Evolutionary conservation across 2,797 vertebrate species (phyloP).

Genomic region (Myotis daubentonii): DNA sequence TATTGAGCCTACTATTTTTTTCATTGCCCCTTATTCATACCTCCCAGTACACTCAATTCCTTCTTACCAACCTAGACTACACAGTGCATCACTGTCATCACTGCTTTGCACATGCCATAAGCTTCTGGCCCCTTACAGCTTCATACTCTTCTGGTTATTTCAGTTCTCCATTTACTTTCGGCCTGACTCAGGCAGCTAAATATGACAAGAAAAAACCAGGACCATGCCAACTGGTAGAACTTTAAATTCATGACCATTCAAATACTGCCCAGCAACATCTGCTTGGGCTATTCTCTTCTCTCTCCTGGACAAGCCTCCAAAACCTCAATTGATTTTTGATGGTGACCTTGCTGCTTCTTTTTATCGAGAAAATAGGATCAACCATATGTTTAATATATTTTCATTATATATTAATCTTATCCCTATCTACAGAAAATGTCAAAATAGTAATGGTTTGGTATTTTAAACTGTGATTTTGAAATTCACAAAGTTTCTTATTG

Average conservation of each 20-base stretch:
- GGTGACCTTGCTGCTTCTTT: not conserved
- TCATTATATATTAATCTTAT: slow-evolving; percentile 17
- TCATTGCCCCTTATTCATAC: not conserved
- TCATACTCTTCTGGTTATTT: not conserved
- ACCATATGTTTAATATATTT: not conserved
- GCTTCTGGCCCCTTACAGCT: not conserved
- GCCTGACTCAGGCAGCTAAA: not conserved
- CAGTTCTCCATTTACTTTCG: not conserved
- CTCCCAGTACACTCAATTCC: not conserved
- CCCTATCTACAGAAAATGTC: not conserved
- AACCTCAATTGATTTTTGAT: not conserved
- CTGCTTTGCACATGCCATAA: not conserved
- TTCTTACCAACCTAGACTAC: not conserved
- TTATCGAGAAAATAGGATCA: not conserved
- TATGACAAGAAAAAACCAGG: not conserved
- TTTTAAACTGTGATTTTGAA: slow-evolving; percentile 41
- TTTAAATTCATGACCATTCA: not conserved
- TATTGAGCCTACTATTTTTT: not conserved
- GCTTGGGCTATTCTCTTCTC: not conserved
- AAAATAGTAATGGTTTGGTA: slow-evolving; percentile 44
- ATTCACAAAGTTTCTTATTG: not conserved
- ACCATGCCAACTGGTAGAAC: not conserved
- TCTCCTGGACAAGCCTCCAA: not conserved
- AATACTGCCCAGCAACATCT: not conserved
- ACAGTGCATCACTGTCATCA: not conserved